Evolutionary conservation across 2,113 vertebrate species (phyloP).

Genomic region (Pachyramphus minor): DNA sequence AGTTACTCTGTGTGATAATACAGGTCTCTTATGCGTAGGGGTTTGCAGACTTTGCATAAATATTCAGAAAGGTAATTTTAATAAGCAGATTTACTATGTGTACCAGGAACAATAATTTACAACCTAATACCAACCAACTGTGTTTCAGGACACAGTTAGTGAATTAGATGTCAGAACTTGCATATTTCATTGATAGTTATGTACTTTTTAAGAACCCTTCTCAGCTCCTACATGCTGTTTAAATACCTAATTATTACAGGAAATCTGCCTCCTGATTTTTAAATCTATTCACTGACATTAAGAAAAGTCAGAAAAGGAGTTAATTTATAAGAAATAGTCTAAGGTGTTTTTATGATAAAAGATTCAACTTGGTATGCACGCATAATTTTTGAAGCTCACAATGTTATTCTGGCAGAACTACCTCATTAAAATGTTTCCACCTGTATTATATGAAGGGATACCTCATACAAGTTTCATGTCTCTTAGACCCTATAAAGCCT

Average conservation of each 20-base stretch:
- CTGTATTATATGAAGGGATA: accelerated
- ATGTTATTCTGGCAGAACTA: not conserved
- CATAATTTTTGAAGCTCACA: not conserved
- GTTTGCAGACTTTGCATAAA: constrained; percentile 24
- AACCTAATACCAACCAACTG: not conserved
- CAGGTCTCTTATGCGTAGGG: constrained; percentile 17
- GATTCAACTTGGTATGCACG: not conserved
- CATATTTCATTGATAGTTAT: not conserved
- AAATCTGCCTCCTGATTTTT: constrained; percentile 6
- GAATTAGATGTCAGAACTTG: constrained; percentile 6
- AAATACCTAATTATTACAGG: not conserved
- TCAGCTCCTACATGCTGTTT: not conserved
- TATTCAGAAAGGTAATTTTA: constrained; percentile 51
- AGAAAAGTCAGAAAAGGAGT: not conserved
- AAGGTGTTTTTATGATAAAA: not conserved
- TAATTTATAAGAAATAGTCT: not conserved
- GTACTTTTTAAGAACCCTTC: not conserved
- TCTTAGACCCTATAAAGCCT: not conserved
- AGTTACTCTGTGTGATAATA: constrained; percentile 32
- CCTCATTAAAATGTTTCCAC: not conserved
- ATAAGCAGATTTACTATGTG: constrained; percentile 3
- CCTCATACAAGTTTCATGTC: not conserved
- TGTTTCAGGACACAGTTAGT: constrained; percentile 17
- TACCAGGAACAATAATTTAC: constrained; percentile 40
- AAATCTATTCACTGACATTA: not conserved